Evolutionary conservation across 2,797 vertebrate genomes (phyloP).

Genomic region (Lepilemur septentrionalis): DNA sequence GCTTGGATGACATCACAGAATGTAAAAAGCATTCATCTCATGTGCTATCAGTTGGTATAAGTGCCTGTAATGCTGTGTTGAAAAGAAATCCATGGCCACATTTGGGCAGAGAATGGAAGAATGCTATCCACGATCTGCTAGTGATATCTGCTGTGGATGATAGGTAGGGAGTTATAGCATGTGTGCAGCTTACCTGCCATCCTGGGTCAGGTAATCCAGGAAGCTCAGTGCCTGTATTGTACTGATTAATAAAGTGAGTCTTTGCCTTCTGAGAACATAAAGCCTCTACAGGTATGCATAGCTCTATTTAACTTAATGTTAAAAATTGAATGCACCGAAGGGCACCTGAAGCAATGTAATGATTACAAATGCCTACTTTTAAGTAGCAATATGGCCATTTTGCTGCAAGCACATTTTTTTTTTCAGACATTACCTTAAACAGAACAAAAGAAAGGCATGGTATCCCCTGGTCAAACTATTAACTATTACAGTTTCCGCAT

Average conservation of each 20-base stretch:
- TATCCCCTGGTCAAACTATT: not conserved
- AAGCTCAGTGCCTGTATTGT: not conserved
- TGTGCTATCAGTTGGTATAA: not conserved
- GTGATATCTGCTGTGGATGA: not conserved
- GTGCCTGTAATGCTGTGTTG: not conserved
- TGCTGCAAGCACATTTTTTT: not conserved
- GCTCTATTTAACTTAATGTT: not conserved
- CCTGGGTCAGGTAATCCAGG: not conserved
- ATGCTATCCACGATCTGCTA: not conserved
- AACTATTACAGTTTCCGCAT: not conserved
- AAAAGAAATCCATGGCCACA: not conserved
- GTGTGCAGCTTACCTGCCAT: not conserved
- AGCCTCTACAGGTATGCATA: not conserved
- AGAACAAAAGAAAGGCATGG: not conserved
- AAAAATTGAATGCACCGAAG: not conserved
- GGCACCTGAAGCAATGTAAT: not conserved
- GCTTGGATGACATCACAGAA: not conserved
- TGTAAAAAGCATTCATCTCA: not conserved
- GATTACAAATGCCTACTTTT: not conserved
- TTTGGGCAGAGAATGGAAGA: not conserved
- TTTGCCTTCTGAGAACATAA: not conserved
- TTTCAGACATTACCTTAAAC: not conserved
- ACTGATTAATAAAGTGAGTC: not conserved
- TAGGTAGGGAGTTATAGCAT: not conserved
- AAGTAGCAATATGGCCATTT: slow-evolving; percentile 1